phyloP scores from a whole-genome alignment of 2,797 vertebrate species.

The Schizopygopsis pylzovi region DNA sequence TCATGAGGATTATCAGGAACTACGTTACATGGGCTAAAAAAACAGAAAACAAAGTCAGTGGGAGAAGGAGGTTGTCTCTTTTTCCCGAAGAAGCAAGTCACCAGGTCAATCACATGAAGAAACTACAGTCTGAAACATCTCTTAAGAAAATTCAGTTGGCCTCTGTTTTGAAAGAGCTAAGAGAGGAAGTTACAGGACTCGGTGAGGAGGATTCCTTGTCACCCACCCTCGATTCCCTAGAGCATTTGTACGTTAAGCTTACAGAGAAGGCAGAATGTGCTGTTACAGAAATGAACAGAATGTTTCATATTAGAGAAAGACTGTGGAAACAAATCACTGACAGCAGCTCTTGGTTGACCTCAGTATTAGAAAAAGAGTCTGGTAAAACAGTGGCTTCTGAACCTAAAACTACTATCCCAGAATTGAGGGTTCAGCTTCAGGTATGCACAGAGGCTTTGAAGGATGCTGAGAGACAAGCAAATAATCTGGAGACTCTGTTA shows the following conservation, averaged over 20 bases:
- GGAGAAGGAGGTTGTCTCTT: conserved; percentile 76
- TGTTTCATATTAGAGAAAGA: conserved; percentile 78
- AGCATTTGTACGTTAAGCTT: conserved; percentile 78
- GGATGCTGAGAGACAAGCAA: conserved; percentile 75
- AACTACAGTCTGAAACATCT: conserved; percentile 75
- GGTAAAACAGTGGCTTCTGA: conserved; percentile 63
- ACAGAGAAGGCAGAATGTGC: conserved; percentile 75
- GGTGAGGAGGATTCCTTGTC: conserved; percentile 69
- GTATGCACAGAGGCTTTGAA: conserved; percentile 71
- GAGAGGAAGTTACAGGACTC: conserved; percentile 62
- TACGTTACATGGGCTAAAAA: conserved; percentile 82
- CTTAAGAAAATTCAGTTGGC: conserved; percentile 73
- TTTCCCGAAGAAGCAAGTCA: conserved; percentile 81
- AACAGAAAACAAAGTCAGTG: conserved; percentile 70
- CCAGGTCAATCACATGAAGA: conserved; percentile 83
- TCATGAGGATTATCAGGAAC: conserved; percentile 77
- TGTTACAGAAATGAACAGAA: conserved; percentile 78
- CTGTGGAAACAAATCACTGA: conserved; percentile 76
- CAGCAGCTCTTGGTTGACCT: conserved; percentile 77
- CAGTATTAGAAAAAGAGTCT: conserved; percentile 68
- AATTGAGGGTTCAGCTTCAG: conserved; percentile 72
- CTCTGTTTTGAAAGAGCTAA: conserved; percentile 73
- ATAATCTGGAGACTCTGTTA: conserved; percentile 70
- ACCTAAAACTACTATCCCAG: conserved; percentile 66
- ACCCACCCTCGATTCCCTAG: conserved; percentile 73